Percentiles rank a stretch among this genome's conserved stretches.
phyloP scores from a whole-genome alignment of 2,888 invertebrate genomes.

The Salticus scenicus region DNA sequence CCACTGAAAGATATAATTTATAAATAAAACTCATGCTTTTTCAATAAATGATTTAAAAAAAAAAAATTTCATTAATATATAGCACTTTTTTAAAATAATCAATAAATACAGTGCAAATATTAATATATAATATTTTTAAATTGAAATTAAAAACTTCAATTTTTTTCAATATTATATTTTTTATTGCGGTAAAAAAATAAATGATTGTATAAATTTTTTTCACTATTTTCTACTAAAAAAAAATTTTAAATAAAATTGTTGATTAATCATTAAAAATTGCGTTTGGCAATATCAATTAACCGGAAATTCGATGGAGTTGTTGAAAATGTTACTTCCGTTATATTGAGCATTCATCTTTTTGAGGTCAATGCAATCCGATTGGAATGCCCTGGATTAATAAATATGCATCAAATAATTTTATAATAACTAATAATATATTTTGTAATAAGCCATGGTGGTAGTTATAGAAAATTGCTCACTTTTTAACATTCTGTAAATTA shows the following conservation, averaged over 20 bases:
- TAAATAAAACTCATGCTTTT: background rate
- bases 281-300: constrained; percentile 35
- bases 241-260: too few relatives aligned
- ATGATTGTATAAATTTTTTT: too few relatives aligned
- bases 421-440: constrained; percentile 4
- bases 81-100: too few relatives aligned
- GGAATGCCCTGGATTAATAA: constrained; percentile 48
- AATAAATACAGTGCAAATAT: too few relatives aligned
- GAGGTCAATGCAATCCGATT: constrained; percentile 59
- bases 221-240: too few relatives aligned
- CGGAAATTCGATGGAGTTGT: constrained; percentile 66
- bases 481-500: background rate
- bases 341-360: constrained; percentile 50
- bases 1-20: background rate
- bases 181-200: too few relatives aligned
- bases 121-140: too few relatives aligned
- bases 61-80: too few relatives aligned
- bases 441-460: constrained; percentile 24
- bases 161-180: too few relatives aligned
- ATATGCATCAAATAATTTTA: constrained; percentile 21
- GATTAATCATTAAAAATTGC: too few relatives aligned
- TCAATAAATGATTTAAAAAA: too few relatives aligned
- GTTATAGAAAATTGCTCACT: background rate
- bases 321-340: constrained; percentile 63
- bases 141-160: too few relatives aligned